Conservation (phyloP, 1,140 invertebrate species). For the Lordiphosa collinella region DNA sequence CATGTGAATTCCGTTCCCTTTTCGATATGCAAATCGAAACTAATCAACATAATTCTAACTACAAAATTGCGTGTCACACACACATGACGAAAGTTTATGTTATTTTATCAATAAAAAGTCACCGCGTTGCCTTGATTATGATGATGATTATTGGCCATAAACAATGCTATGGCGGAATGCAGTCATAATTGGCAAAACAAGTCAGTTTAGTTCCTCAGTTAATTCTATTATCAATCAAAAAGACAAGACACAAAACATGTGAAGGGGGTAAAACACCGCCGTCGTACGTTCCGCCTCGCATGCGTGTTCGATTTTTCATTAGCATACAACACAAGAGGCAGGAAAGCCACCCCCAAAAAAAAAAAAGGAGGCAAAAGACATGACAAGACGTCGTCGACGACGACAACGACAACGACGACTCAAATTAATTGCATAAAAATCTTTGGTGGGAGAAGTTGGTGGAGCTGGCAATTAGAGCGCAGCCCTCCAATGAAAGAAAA, state of each 20-base stretch:
- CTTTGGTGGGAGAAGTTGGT: conserved; percentile 3
- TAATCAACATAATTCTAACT: conserved; percentile 66
- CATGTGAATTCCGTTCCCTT: not conserved
- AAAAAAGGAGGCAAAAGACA: conserved; percentile 39
- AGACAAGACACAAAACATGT: conserved; percentile 12
- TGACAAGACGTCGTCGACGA: conserved; percentile 62
- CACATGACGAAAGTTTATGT: conserved; percentile 23
- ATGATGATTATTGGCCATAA: conserved; percentile 68
- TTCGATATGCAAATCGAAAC: conserved; percentile 30
- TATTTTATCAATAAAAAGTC: conserved; percentile 69
- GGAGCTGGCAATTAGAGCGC: too few species aligned
- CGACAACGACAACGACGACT: conserved; percentile 41
- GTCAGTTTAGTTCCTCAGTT: conserved; percentile 30
- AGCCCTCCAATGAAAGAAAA: conserved; percentile 15
- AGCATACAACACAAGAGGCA: conserved; percentile 45
- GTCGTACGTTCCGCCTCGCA: conserved; percentile 4
- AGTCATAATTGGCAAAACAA: conserved; percentile 69
- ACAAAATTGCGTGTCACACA: conserved; percentile 59
- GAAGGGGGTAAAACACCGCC: conserved; percentile 4
- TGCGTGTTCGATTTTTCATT: conserved; percentile 76
- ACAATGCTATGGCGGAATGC: conserved; percentile 28
- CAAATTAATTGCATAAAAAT: conserved; percentile 78
- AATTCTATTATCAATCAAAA: conserved; percentile 75
- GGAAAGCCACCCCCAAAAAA: not conserved
- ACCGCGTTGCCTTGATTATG: conserved; percentile 29